A percentile compares a stretch with the other conserved stretches of the same genome.
phyloP scores from a whole-genome alignment of 1,140 invertebrate species.

The Phortica variegata region DNA sequence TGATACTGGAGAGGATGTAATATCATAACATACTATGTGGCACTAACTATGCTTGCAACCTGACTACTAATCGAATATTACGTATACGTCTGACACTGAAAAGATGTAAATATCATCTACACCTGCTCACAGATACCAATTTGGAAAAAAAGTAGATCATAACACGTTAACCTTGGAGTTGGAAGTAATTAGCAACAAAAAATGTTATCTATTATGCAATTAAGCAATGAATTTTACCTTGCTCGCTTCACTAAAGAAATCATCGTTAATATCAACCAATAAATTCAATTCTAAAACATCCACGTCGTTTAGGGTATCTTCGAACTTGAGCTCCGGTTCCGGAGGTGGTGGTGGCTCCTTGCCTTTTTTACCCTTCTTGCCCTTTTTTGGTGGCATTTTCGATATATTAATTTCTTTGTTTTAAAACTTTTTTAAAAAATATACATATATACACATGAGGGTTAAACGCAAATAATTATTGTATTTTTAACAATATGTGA shows the following conservation, averaged over 20 bases:
- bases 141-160: too few relatives aligned
- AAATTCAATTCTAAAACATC: slow-evolving; percentile 32
- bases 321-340: slow-evolving; percentile 12
- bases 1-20: too few relatives aligned
- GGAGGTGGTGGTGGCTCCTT: slow-evolving; percentile 6
- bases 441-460: too few relatives aligned
- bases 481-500: too few relatives aligned
- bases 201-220: too few relatives aligned
- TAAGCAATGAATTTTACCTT: slow-evolving; percentile 14
- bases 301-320: slow-evolving; percentile 14
- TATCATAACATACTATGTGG: too few relatives aligned
- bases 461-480: too few relatives aligned
- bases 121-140: neutral
- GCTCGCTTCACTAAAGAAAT: slow-evolving; percentile 29
- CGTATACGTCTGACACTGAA: too few relatives aligned
- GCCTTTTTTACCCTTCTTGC: slow-evolving; percentile 10
- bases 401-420: slow-evolving; percentile 1
- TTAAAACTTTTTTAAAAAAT: neutral
- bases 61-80: too few relatives aligned
- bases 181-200: too few relatives aligned
- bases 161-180: too few relatives aligned
- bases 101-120: neutral
- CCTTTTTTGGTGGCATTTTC: slow-evolving; percentile 18
- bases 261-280: slow-evolving; percentile 34
- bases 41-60: too few relatives aligned